These are phyloP conservation scores for Subacronicta megacephala DNA, from an alignment of 2,888 invertebrate genomes.

Conservation along the genomic window DNA sequence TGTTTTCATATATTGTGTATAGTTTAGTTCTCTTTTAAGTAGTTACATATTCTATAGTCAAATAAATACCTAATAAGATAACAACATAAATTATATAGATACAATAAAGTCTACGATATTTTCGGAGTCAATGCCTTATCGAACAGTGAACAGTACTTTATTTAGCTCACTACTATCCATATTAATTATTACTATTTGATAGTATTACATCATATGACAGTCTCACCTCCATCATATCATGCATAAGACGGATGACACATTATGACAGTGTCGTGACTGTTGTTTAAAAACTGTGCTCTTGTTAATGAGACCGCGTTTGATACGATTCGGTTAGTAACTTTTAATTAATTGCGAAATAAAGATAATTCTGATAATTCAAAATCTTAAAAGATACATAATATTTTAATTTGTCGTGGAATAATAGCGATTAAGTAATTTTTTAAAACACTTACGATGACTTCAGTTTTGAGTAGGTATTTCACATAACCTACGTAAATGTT, in stretches of 20 bases:
- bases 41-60: too few species aligned
- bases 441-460: too few species aligned
- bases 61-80: too few species aligned
- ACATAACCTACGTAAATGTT: too few species aligned
- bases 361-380: neutral
- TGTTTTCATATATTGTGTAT: too few species aligned
- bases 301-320: constrained; percentile 14
- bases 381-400: too few species aligned
- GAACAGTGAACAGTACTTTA: neutral
- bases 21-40: too few species aligned
- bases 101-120: neutral
- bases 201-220: constrained; percentile 27
- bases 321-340: neutral
- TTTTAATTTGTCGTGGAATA: too few species aligned
- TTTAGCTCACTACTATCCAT: neutral
- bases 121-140: neutral
- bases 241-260: constrained; percentile 18
- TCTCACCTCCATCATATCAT: constrained; percentile 20
- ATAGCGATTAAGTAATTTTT: too few species aligned
- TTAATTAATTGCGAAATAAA: neutral
- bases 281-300: constrained; percentile 1
- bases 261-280: constrained; percentile 22
- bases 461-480: too few species aligned
- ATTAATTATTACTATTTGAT: constrained; percentile 7
- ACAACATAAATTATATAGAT: too few species aligned